Base-by-base conservation (phyloP, 2,113 vertebrate species). In the Myanophis thanlyinensis region DNA sequence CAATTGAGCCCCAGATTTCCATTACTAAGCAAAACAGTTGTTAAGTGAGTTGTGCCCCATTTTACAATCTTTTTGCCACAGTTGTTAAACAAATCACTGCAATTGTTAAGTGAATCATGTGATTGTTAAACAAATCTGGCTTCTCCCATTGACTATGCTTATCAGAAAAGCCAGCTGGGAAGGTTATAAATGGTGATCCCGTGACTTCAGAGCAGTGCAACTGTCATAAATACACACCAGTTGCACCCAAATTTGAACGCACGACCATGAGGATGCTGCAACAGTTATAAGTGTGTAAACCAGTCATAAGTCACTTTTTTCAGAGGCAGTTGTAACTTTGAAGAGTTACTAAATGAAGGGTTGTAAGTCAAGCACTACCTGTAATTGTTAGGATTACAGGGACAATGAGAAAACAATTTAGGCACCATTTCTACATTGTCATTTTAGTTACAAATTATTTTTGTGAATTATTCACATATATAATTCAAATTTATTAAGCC, bases 401-500 rank as follows among this genome's bases (percentile, higher is more conserved):
- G 67, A 93, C 4, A 80, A 3, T 30, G 84, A 2, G 51, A 88
- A 88, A 91, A 84, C 91, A 30, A 47, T 94, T 87, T 51, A 49
- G 54, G 35, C 84, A 25, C 67, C 80, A 91, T 73, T 73, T 25
- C 35, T 80, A 73, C 89, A 49, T 52, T 92, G 27, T 35, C 53
- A 92, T 91, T 92, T 47, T 73, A 91, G 54, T 59, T 67, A 15
- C 30, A 67, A 35, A 67, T 67, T 67, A 35, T 67, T 67, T n/a
- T 35, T 67, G 13, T 67, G 62, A 67, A 67, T 67, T 67, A n/a
- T 59, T 93, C 52, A 51, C n/a, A 54, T 13, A 15, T 84, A 92
- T 90, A 92, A 95, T 95, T 88, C 95, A 93, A 90, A 96, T 91
- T 93, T 90, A 62, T 92, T 93, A 93, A 94, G 93, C 48, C 52